Base-by-base conservation (phyloP, 35 echinoderm and acorn worm species). In the Stichopus chloronotus region DNA sequence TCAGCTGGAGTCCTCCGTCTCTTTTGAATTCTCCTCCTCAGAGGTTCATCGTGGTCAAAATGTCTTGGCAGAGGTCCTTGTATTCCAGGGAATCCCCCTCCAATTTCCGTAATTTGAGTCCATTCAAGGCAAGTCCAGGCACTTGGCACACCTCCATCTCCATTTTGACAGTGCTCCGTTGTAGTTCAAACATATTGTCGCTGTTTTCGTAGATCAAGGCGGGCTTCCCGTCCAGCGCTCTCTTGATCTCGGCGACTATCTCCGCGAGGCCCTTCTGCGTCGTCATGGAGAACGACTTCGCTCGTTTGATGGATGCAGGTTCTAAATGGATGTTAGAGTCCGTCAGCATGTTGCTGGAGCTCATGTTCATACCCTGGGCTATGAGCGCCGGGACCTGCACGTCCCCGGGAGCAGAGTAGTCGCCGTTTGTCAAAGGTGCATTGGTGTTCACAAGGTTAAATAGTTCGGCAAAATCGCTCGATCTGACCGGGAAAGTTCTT, bases 61-160 rank as follows among this genome's bases (percentile, higher is more conserved):
- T 94, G 88, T 99, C 95, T 14, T 94, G 79, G 72, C 97, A 99
- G 21, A 99, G 92, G 55, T 95, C 92, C 74, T 92, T 96, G 90
- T 99, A 99, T 86, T 99, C 95, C 60, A 86, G 30, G 0, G 95
- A 72, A 78, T 99, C 97, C 11, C 97, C 97, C n/a, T 95, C 93
- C n/a, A 99, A 79, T 69, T 95, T 95, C 22, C 95, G 95, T 87
- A 99, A 65, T 56, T 96, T 96, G 12, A 99, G 93, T 58, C 97
- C 97, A 58, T 99, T 96, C 10, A 99, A 88, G 20, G 93, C 79
- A 30, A 99, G 30, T 9, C 97, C 97, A 22, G 97, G 95, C 6
- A 99, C 97, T 72, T 93, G 81, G 68, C 97, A 99, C 4, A 99
- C 97, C 53, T 99, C 97, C 88, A 99, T 92, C 56, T 99, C 97